These are phyloP conservation scores for Drosophila picticornis DNA, from an alignment of 2,888 invertebrate genomes.

Conservation along the genomic window DNA sequence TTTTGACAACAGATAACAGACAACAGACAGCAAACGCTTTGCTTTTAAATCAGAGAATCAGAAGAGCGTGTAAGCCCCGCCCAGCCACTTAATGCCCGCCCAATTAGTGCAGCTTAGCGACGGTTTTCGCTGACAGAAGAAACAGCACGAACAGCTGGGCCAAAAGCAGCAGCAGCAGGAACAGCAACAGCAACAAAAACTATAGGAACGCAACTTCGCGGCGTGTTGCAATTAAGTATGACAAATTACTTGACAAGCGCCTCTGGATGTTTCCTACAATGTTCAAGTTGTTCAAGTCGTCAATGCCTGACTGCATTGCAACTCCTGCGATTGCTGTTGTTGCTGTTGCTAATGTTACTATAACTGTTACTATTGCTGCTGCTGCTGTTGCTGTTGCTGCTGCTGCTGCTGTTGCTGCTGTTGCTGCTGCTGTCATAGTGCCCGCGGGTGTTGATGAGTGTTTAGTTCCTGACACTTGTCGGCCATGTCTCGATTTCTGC, in stretches of 20 bases:
- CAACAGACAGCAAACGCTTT: conserved; percentile 27
- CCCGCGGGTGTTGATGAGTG: conserved; percentile 51
- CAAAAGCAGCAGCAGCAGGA: conserved; percentile 5
- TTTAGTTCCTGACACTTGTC: conserved; percentile 59
- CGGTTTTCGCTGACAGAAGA: conserved; percentile 23
- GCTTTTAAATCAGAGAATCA: conserved; percentile 24
- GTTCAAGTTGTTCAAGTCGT: conserved; percentile 41
- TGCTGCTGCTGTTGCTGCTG: conserved; percentile 3
- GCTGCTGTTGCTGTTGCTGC: background rate
- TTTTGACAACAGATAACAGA: conserved; percentile 39
- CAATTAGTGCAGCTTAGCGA: conserved; percentile 66
- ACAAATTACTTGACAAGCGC: conserved; percentile 74
- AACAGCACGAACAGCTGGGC: conserved; percentile 20
- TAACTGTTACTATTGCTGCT: conserved; percentile 7
- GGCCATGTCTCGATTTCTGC: conserved; percentile 22
- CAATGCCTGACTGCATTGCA: conserved; percentile 37
- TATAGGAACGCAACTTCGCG: conserved; percentile 53
- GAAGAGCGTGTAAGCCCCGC: conserved; percentile 11
- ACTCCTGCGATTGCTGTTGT: conserved; percentile 3
- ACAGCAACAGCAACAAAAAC: conserved; percentile 14
- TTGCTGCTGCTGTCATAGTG: conserved; percentile 8
- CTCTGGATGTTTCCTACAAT: conserved; percentile 56
- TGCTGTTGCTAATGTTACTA: conserved; percentile 1
- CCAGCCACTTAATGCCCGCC: conserved; percentile 55
- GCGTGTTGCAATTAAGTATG: conserved; percentile 71